Percentiles rank a stretch among this genome's conserved stretches.
Evolutionary conservation across 1,140 invertebrate species (phyloP).

Genomic region (Conus ventricosus): DNA sequence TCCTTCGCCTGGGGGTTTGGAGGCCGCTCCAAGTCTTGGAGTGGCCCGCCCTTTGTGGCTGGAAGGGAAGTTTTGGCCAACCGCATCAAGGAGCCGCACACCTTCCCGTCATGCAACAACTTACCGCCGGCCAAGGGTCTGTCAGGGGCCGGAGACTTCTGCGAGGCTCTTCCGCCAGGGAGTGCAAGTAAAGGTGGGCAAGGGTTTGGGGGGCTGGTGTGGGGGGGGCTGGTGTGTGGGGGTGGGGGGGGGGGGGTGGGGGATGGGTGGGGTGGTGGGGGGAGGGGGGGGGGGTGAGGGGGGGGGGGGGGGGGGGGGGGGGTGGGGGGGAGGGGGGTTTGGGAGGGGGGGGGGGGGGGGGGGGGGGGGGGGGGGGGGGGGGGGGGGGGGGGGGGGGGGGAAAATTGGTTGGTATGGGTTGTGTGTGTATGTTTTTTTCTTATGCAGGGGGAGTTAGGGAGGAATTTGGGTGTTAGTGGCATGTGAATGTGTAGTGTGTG

Average conservation of each 20-base stretch:
- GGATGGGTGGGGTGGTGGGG: not conserved
- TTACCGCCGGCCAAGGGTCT: slow-evolving; percentile 98
- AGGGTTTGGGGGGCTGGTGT: not conserved
- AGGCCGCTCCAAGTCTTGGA: slow-evolving; percentile 83
- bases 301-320: slow-evolving; percentile 45
- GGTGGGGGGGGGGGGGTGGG: slow-evolving; percentile 62
- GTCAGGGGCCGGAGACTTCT: slow-evolving; percentile 94
- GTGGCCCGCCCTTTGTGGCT: slow-evolving; percentile 84
- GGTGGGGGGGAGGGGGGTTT: not conserved
- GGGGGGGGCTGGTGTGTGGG: not conserved
- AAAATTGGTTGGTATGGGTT: not conserved
- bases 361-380: not conserved
- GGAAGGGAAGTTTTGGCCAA: slow-evolving; percentile 83
- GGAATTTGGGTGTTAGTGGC: too few relatives aligned
- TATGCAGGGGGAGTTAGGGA: too few relatives aligned
- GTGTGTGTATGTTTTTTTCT: not conserved
- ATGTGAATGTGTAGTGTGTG: too few relatives aligned
- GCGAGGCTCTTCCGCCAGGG: slow-evolving; percentile 97
- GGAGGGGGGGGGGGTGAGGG: slow-evolving; percentile 77
- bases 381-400: not conserved
- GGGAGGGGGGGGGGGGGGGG: not conserved
- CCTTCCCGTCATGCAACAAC: slow-evolving; percentile 83
- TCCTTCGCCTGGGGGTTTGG: slow-evolving; percentile 62
- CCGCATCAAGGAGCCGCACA: slow-evolving; percentile 85
- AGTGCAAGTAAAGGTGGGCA: slow-evolving; percentile 87